Conservation (phyloP, 2,888 invertebrate species). For the Mactromeris polynyma region DNA sequence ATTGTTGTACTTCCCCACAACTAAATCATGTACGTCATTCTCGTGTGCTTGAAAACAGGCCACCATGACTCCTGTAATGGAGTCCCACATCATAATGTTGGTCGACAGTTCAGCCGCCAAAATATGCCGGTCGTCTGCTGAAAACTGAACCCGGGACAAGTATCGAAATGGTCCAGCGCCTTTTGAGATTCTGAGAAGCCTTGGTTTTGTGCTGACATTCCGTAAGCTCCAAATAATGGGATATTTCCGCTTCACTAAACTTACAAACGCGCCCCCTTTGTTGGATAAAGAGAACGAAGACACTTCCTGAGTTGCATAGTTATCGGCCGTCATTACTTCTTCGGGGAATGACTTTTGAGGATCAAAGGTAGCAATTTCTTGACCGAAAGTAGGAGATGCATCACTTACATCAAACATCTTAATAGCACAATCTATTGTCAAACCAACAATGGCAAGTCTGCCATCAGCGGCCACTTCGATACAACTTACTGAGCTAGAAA, state of each 20-base stretch:
- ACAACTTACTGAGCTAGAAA: constrained; percentile 66
- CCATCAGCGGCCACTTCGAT: constrained; percentile 74
- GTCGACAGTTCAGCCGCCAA: constrained; percentile 62
- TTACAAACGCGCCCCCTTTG: constrained; percentile 62
- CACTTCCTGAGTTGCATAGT: constrained; percentile 65
- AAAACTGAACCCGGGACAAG: constrained; percentile 60
- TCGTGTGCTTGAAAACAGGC: constrained; percentile 58
- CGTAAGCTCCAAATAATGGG: constrained; percentile 68
- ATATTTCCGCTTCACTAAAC: constrained; percentile 67
- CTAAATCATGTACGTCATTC: constrained; percentile 58
- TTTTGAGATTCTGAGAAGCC: constrained; percentile 50
- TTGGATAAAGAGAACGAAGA: constrained; percentile 62
- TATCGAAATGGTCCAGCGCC: constrained; percentile 53
- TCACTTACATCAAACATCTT: constrained; percentile 64
- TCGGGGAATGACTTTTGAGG: constrained; percentile 57
- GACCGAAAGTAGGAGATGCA: constrained; percentile 62
- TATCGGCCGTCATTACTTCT: constrained; percentile 45
- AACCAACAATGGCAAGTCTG: constrained; percentile 72
- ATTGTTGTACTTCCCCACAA: constrained; percentile 37
- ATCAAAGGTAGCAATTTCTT: constrained; percentile 61
- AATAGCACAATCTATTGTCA: constrained; percentile 75
- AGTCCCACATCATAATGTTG: constrained; percentile 66
- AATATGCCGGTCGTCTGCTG: constrained; percentile 65
- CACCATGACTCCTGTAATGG: constrained; percentile 58
- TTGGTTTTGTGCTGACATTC: constrained; percentile 65